Conservation (phyloP, 2,888 invertebrate species). For the Dryobotodes eremita region DNA sequence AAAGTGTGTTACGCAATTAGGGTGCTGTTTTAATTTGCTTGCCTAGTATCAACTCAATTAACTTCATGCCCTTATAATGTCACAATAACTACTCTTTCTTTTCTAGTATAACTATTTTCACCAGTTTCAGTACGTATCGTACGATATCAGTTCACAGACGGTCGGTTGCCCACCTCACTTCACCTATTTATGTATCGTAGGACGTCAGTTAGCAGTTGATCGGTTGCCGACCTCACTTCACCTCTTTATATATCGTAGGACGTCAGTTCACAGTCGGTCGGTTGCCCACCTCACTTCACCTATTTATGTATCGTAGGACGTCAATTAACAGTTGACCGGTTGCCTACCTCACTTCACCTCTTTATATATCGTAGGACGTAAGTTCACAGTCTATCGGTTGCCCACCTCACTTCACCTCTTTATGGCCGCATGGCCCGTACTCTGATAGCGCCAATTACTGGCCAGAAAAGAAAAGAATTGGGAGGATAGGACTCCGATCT, state of each 20-base stretch:
- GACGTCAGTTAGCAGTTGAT: neutral
- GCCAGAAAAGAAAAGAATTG: conserved; percentile 63
- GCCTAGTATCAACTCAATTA: neutral
- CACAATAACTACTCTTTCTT: neutral
- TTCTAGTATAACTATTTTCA: neutral
- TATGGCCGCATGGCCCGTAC: conserved; percentile 80
- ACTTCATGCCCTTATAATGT: neutral
- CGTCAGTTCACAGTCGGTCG: conserved; percentile 77
- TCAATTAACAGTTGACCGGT: no score
- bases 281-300: conserved; percentile 84
- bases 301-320: conserved; percentile 76
- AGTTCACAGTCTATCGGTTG: conserved; percentile 78
- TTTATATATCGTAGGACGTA: conserved; percentile 9
- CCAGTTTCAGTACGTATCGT: neutral
- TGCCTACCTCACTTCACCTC: no score
- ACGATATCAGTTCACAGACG: neutral
- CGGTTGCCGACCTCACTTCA: no score
- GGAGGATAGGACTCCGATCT: conserved; percentile 66
- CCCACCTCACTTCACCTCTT: conserved; percentile 87
- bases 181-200: no score
- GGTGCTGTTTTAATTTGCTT: no score
- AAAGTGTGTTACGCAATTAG: no score
- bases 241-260: neutral
- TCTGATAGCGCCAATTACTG: conserved; percentile 88
- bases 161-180: neutral